Conservation (phyloP, 2,113 vertebrate species). For the Oreotrochilus melanogaster region DNA sequence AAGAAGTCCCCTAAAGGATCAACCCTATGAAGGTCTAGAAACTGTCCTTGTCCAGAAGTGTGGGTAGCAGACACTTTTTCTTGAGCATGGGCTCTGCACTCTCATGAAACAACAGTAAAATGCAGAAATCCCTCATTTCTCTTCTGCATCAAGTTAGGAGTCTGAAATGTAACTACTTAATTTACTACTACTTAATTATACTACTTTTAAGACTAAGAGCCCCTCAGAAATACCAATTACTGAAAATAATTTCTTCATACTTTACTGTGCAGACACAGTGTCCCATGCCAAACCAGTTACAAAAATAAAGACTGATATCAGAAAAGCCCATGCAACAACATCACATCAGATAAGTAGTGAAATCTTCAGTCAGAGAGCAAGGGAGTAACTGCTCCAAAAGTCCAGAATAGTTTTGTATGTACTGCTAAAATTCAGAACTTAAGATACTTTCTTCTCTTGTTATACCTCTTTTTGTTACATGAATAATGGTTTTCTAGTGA, state of each 20-base stretch:
- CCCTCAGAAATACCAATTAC: background rate
- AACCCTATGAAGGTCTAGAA: background rate
- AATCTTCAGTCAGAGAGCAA: background rate
- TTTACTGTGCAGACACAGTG: background rate
- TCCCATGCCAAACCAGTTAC: fast-evolving
- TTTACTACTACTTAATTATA: background rate
- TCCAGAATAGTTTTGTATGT: background rate
- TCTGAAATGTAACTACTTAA: background rate
- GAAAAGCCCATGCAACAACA: background rate
- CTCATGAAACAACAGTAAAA: background rate
- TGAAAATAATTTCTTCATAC: background rate
- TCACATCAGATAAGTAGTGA: background rate
- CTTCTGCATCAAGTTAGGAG: background rate
- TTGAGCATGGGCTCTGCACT: background rate
- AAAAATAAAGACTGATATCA: background rate
- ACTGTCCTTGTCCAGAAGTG: background rate
- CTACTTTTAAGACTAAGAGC: background rate
- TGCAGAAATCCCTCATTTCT: background rate
- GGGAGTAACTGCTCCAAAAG: background rate
- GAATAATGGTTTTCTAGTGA: background rate
- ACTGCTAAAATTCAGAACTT: background rate
- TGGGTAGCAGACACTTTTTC: background rate
- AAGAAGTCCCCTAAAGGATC: background rate
- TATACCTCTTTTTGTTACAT: background rate
- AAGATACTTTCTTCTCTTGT: background rate